A percentile compares a stretch with the other conserved stretches of the same genome.
These are phyloP conservation scores for Cosmia pyralina DNA, from an alignment of 2,888 invertebrate genomes.

Conservation along the genomic window DNA sequence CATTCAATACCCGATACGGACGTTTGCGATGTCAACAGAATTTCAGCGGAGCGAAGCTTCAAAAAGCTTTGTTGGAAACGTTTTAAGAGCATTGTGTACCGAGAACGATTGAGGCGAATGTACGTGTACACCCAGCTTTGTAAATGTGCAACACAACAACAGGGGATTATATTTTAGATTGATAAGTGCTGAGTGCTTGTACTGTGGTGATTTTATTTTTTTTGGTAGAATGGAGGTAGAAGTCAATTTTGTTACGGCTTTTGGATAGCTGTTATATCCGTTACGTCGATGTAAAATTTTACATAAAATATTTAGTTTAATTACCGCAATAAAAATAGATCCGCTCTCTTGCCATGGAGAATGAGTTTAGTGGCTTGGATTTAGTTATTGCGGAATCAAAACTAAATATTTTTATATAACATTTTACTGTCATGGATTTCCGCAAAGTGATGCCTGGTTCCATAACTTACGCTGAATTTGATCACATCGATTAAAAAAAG, in stretches of 20 bases:
- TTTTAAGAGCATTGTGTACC: slow-evolving; percentile 69
- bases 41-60: slow-evolving; percentile 60
- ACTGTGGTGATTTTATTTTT: not conserved
- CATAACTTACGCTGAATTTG: not conserved
- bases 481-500: not conserved
- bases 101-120: slow-evolving; percentile 59
- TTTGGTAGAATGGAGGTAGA: not conserved
- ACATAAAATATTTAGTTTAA: too few relatives aligned
- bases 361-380: too few relatives aligned
- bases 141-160: slow-evolving; percentile 50
- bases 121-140: slow-evolving; percentile 55
- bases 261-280: too few relatives aligned
- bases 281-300: too few relatives aligned
- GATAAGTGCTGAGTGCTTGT: slow-evolving; percentile 29
- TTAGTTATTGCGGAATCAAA: too few relatives aligned
- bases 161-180: slow-evolving; percentile 50
- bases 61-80: slow-evolving; percentile 69
- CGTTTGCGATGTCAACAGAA: slow-evolving; percentile 68
- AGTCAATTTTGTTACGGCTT: not conserved
- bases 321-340: too few relatives aligned
- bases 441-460: too few relatives aligned
- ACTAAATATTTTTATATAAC: too few relatives aligned
- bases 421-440: too few relatives aligned
- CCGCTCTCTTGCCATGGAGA: too few relatives aligned
- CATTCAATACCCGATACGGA: slow-evolving; percentile 66